Evolutionary conservation across 2,888 invertebrate genomes (phyloP).

Genomic region (Megastigmus dorsalis): DNA sequence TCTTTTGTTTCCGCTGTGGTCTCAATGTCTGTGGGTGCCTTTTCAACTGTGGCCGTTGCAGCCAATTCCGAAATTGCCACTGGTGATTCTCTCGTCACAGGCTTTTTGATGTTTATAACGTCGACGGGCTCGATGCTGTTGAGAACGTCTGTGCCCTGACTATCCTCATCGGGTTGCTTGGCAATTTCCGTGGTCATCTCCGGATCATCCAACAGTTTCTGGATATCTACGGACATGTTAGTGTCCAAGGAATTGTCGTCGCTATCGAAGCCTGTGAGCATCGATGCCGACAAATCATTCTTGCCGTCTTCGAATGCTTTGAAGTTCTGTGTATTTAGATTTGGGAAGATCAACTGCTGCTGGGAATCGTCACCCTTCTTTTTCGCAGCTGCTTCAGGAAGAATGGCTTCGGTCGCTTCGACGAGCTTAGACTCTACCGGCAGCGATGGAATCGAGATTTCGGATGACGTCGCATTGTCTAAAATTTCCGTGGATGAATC

Average conservation of each 20-base stretch:
- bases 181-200: slow-evolving; percentile 59
- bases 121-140: slow-evolving; percentile 22
- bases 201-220: slow-evolving; percentile 62
- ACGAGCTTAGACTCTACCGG: slow-evolving; percentile 3
- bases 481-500: slow-evolving; percentile 4
- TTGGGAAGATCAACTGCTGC: slow-evolving; percentile 18
- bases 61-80: no score
- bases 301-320: slow-evolving; percentile 50
- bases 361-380: not conserved
- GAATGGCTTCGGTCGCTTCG: not conserved
- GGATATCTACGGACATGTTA: slow-evolving; percentile 62
- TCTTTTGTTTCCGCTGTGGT: not conserved
- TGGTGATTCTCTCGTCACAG: not conserved
- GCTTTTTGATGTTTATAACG: slow-evolving; percentile 33
- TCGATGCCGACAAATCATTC: slow-evolving; percentile 49
- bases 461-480: not conserved
- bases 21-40: not conserved
- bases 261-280: slow-evolving; percentile 61
- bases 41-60: not conserved
- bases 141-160: not conserved
- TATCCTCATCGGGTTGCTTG: slow-evolving; percentile 35
- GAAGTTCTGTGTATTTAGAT: slow-evolving; percentile 55
- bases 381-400: not conserved
- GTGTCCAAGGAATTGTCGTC: slow-evolving; percentile 63
- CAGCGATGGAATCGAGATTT: slow-evolving; percentile 21